These are phyloP conservation scores for Noctua janthina DNA, from an alignment of 2,888 invertebrate species.

Conservation along the genomic window DNA sequence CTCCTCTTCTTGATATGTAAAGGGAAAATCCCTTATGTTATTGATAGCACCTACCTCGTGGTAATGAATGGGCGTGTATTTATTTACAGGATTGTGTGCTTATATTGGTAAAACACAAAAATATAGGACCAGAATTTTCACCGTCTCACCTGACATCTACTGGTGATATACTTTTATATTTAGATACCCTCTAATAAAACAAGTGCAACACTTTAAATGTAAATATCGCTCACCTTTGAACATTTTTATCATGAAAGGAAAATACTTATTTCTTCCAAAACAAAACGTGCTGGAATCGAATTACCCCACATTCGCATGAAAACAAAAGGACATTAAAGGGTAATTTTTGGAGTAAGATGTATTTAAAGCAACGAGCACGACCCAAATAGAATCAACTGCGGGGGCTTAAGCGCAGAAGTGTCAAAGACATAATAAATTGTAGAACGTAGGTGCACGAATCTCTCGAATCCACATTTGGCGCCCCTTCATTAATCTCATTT, in stretches of 20 bases:
- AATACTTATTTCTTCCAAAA: constrained; percentile 13
- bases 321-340: constrained; percentile 17
- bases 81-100: background rate
- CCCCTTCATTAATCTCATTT: constrained; percentile 80
- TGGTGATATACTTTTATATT: background rate
- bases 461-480: constrained; percentile 66
- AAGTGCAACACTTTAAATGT: background rate
- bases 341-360: constrained; percentile 26
- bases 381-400: constrained; percentile 29
- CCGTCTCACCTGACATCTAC: background rate
- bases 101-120: background rate
- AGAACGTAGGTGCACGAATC: constrained; percentile 65
- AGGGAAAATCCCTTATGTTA: background rate
- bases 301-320: constrained; percentile 10
- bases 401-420: constrained; percentile 28
- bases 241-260: background rate
- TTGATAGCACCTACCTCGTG: background rate
- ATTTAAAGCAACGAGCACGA: constrained; percentile 25
- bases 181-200: background rate
- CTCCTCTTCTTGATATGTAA: background rate
- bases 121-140: background rate
- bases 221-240: background rate
- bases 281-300: constrained; percentile 15
- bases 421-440: constrained; percentile 46
- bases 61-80: background rate